These are phyloP conservation scores for Drosophila kurseongensis DNA, from an alignment of 1,140 invertebrate genomes.

Conservation along the genomic window DNA sequence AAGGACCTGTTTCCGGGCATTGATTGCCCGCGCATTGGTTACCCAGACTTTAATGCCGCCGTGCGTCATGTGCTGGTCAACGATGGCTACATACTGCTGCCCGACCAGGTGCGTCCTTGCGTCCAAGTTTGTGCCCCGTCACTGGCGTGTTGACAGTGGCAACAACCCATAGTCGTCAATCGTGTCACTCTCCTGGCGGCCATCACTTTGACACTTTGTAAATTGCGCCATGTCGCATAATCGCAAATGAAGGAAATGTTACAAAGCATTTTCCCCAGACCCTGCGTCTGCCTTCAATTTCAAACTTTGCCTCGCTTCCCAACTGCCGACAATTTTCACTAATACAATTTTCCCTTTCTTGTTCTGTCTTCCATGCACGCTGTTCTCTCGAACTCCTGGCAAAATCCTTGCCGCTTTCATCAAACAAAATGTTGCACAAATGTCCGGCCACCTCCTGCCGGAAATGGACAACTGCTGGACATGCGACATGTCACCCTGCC, in stretches of 20 bases:
- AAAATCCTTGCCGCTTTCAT: constrained; percentile 69
- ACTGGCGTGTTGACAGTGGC: constrained; percentile 60
- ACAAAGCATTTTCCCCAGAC: constrained; percentile 67
- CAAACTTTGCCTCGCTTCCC: constrained; percentile 59
- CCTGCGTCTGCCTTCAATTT: constrained; percentile 64
- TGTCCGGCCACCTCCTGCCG: constrained; percentile 53
- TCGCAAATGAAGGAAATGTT: constrained; percentile 80
- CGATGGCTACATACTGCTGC: constrained; percentile 90
- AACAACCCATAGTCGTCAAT: constrained; percentile 21
- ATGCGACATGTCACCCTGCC: constrained; percentile 59
- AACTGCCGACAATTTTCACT: constrained; percentile 68
- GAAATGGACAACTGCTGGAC: constrained; percentile 71
- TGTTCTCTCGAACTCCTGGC: constrained; percentile 23
- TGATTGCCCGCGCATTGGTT: constrained; percentile 92
- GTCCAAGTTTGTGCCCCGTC: constrained; percentile 42
- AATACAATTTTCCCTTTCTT: constrained; percentile 69
- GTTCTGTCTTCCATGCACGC: constrained; percentile 13
- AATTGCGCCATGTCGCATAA: constrained; percentile 77
- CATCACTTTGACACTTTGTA: constrained; percentile 82
- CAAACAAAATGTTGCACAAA: constrained; percentile 78
- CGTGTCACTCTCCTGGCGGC: constrained; percentile 56
- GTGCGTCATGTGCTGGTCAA: constrained; percentile 89
- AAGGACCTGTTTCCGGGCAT: constrained; percentile 95
- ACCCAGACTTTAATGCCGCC: constrained; percentile 93
- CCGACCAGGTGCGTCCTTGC: constrained; percentile 89